Conservation (phyloP, 2,888 invertebrate genomes). For the Apamea sordens region DNA sequence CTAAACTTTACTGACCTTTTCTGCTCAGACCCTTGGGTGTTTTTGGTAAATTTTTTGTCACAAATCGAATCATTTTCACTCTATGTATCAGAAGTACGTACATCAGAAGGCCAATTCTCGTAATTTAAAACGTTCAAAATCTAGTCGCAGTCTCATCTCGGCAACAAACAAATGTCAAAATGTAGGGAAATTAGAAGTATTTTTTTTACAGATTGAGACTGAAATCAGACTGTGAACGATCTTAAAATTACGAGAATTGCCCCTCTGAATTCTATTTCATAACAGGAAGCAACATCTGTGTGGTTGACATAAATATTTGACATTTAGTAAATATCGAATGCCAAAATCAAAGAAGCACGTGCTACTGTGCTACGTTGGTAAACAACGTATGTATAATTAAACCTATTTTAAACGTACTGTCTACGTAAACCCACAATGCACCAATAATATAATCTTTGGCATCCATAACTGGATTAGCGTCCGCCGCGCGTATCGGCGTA, state of each 20-base stretch:
- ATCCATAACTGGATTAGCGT: constrained; percentile 87
- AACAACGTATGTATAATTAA: constrained; percentile 16
- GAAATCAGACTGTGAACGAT: too few species aligned
- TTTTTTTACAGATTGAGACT: too few species aligned
- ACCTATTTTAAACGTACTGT: constrained; percentile 13
- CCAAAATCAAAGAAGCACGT: constrained; percentile 30
- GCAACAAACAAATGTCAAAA: too few species aligned
- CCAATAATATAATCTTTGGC: constrained; percentile 79
- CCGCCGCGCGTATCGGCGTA: constrained; percentile 82
- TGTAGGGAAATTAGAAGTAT: too few species aligned
- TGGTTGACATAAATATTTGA: constrained; percentile 28
- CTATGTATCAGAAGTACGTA: too few species aligned
- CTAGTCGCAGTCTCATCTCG: too few species aligned
- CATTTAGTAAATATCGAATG: constrained; percentile 28
- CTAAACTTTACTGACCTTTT: not conserved
- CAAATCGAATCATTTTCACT: not conserved
- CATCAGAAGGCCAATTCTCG: not conserved
- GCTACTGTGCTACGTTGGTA: not conserved
- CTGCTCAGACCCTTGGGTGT: not conserved
- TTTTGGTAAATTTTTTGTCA: too few species aligned
- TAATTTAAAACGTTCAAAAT: too few species aligned
- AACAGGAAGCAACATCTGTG: constrained; percentile 28
- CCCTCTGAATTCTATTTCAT: not conserved
- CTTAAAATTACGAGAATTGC: too few species aligned
- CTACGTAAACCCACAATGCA: constrained; percentile 47